Conservation (phyloP, 2,797 vertebrate species). For the Aythya fuligula region DNA sequence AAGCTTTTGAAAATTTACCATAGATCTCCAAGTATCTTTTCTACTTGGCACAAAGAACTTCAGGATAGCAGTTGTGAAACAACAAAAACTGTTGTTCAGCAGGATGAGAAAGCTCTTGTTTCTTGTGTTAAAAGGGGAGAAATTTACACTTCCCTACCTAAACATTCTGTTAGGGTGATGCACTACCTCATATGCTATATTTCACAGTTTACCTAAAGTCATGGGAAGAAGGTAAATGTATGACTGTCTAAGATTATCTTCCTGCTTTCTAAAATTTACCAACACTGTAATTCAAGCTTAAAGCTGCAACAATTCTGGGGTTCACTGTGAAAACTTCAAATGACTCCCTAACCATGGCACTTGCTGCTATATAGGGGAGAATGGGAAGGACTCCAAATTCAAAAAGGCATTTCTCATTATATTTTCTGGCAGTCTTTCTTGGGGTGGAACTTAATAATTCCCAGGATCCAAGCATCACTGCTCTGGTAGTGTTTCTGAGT, state of each 20-base stretch:
- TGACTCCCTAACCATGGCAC: background rate
- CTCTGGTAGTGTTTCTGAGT: accelerated
- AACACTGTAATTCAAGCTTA: background rate
- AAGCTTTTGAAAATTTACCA: conserved; percentile 7
- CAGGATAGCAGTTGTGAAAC: background rate
- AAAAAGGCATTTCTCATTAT: background rate
- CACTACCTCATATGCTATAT: background rate
- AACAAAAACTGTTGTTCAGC: background rate
- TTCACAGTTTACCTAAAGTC: background rate
- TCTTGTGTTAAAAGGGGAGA: background rate
- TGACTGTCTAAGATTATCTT: background rate
- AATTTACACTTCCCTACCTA: background rate
- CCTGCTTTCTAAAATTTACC: background rate
- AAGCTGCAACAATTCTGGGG: background rate
- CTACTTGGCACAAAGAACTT: background rate
- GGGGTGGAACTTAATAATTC: background rate
- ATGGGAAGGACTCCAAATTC: background rate
- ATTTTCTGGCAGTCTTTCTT: background rate
- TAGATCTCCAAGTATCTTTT: background rate
- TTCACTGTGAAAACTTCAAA: background rate
- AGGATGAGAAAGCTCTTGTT: background rate
- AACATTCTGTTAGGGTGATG: background rate
- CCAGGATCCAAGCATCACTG: background rate
- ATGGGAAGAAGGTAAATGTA: background rate
- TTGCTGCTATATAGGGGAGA: background rate